Evolutionary conservation across 23 tunicate genomes (phyloP).

Genomic region (Aplidium turbinatum): DNA sequence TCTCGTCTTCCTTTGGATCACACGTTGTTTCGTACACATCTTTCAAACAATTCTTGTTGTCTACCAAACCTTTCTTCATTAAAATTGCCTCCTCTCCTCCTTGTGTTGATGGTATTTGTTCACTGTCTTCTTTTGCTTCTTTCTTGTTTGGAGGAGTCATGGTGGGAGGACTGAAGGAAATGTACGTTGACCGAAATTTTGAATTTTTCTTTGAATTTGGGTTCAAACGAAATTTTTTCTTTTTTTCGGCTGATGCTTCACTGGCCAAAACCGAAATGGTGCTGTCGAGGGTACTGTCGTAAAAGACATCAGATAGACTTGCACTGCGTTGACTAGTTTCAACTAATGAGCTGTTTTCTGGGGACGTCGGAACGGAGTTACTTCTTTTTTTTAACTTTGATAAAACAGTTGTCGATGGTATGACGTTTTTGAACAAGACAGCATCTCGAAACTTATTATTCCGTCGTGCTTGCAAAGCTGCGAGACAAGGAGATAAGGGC

Average conservation of each 20-base stretch:
- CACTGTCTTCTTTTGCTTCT: background rate
- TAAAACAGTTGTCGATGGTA: background rate
- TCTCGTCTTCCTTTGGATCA: background rate
- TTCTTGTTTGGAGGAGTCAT: conserved; percentile 9
- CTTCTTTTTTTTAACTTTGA: background rate
- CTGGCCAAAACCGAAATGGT: no score
- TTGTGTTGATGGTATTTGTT: background rate
- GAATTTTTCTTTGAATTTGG: no score
- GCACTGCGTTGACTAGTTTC: conserved; percentile 27
- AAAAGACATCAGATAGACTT: conserved; percentile 63
- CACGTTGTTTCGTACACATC: background rate
- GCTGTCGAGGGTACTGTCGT: conserved; percentile 39
- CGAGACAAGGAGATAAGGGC: conserved; percentile 37
- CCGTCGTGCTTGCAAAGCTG: conserved; percentile 30
- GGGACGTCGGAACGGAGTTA: conserved; percentile 26
- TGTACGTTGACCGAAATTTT: conserved; percentile 38
- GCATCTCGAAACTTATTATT: background rate
- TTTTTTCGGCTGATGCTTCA: no score
- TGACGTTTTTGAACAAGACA: background rate
- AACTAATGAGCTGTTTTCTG: background rate
- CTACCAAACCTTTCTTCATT: background rate
- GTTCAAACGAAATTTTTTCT: no score
- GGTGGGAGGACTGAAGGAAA: conserved; percentile 39
- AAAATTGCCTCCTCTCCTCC: background rate
- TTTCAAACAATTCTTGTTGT: background rate